These are phyloP conservation scores for Germaria angustata DNA, from an alignment of 2,888 invertebrate species.

Conservation along the genomic window DNA sequence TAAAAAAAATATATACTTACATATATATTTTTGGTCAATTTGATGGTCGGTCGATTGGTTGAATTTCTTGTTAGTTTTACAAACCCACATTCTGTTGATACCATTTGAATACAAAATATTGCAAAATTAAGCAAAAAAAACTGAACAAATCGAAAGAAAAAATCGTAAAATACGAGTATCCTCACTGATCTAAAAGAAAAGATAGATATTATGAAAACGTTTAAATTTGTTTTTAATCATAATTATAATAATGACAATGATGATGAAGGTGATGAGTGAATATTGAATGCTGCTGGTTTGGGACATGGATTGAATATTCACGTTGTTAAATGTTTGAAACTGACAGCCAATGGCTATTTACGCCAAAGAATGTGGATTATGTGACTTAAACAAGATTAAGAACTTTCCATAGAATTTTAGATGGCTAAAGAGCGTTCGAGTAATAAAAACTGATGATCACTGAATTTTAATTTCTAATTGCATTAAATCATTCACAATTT, in stretches of 20 bases:
- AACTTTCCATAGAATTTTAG: conserved; percentile 39
- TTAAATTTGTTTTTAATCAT: conserved; percentile 47
- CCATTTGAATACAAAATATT: conserved; percentile 59
- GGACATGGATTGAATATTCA: conserved; percentile 52
- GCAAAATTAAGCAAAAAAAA: conserved; percentile 4
- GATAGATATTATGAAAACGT: conserved; percentile 21
- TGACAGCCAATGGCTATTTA: conserved; percentile 46
- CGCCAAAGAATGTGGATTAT: conserved; percentile 55
- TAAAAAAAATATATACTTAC: too few relatives aligned
- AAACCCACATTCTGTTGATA: conserved; percentile 38
- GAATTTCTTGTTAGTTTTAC: conserved; percentile 8
- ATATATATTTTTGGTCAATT: neutral
- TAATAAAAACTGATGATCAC: conserved; percentile 12
- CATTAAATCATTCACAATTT: conserved; percentile 4
- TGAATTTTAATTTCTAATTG: conserved; percentile 51
- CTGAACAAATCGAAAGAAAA: too few relatives aligned
- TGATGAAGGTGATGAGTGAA: conserved; percentile 15
- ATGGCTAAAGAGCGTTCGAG: neutral
- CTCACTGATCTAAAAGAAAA: conserved; percentile 25
- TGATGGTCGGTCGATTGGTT: neutral
- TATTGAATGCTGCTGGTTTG: conserved; percentile 16
- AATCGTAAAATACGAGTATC: conserved; percentile 28
- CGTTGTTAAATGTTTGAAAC: conserved; percentile 34
- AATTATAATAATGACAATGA: conserved; percentile 26
- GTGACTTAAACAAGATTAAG: conserved; percentile 48